These are phyloP conservation scores for Rhynchophorus ferrugineus DNA, from an alignment of 1,140 invertebrate genomes.

Conservation along the genomic window DNA sequence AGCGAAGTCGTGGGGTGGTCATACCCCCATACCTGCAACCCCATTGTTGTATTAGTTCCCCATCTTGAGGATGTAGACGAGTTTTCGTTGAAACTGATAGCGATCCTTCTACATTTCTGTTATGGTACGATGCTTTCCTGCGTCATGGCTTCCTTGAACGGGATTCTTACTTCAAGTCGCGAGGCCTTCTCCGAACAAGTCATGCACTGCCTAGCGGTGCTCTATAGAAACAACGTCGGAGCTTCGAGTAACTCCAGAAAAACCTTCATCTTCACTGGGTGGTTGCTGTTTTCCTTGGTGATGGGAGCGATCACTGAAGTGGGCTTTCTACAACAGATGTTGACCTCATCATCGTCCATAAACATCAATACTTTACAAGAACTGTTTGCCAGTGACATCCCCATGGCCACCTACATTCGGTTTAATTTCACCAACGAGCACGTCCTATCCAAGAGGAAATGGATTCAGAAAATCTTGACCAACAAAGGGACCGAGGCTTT, in stretches of 20 bases:
- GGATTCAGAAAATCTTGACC: background rate
- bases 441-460: background rate
- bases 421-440: background rate
- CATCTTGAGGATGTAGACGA: background rate
- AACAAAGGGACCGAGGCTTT: background rate
- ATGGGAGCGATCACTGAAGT: background rate
- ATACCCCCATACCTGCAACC: background rate
- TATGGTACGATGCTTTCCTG: background rate
- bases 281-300: background rate
- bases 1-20: background rate
- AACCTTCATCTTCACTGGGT: background rate
- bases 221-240: background rate
- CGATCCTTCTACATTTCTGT: background rate
- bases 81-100: background rate
- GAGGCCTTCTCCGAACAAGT: background rate
- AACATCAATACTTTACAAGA: background rate
- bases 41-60: background rate
- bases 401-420: background rate
- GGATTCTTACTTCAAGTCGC: background rate
- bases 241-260: background rate
- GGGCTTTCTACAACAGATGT: background rate
- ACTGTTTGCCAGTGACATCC: background rate
- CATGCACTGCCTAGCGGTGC: background rate
- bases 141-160: background rate
- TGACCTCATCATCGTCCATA: background rate